A percentile compares a stretch with the other conserved stretches of the same genome.
phyloP scores from a whole-genome alignment of 2,113 vertebrate species.

The Cheilinus undulatus region DNA sequence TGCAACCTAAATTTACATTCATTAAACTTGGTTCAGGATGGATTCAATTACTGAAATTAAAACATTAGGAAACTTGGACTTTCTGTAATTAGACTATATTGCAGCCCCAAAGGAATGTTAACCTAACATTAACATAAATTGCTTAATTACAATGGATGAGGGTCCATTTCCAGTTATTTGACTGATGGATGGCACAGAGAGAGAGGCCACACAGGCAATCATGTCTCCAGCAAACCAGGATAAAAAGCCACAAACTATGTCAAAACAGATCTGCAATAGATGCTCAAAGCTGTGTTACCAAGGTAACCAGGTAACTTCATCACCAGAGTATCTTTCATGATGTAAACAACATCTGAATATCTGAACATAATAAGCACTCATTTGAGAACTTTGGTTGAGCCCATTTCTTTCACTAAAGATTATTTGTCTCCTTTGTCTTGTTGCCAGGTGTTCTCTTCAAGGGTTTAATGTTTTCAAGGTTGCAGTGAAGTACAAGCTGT shows the following conservation, averaged over 20 bases:
- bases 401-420: too few relatives aligned
- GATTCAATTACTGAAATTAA: conserved; percentile 14
- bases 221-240: neutral
- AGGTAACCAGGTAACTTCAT: neutral
- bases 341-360: neutral
- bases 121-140: conserved; percentile 46
- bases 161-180: conserved; percentile 5
- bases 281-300: neutral
- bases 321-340: too few relatives aligned
- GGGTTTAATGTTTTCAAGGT: neutral
- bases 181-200: conserved; percentile 1
- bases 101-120: conserved; percentile 20
- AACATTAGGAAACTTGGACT: conserved; percentile 15
- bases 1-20: neutral
- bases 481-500: neutral
- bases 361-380: too few relatives aligned
- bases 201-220: conserved; percentile 5
- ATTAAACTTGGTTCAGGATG: neutral
- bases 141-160: conserved; percentile 24
- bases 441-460: neutral
- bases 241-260: neutral
- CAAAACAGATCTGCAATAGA: neutral
- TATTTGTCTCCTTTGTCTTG: neutral
- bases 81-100: conserved; percentile 36
- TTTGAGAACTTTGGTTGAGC: too few relatives aligned